Evolutionary conservation across 2,888 invertebrate genomes (phyloP).

Genomic region (Beris chalybata): DNA sequence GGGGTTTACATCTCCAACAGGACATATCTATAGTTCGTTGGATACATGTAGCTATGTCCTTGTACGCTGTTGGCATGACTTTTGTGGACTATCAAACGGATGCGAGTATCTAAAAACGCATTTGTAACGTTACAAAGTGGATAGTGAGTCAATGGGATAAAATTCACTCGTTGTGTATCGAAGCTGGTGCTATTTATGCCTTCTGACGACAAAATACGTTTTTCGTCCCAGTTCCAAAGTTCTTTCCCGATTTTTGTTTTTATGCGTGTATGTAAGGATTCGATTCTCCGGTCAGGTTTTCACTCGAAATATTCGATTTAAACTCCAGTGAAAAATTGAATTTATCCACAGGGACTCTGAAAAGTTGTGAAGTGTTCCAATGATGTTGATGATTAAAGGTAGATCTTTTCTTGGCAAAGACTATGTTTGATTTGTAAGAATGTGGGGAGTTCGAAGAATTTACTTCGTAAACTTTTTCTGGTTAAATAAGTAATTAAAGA

Average conservation of each 20-base stretch:
- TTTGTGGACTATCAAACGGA: constrained; percentile 17
- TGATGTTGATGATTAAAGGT: constrained; percentile 19
- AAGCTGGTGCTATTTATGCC: not conserved
- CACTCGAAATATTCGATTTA: not conserved
- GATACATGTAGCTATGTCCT: constrained; percentile 7
- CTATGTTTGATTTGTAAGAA: not conserved
- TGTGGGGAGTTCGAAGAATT: constrained; percentile 1
- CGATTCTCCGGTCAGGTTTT: not conserved
- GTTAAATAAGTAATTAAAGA: constrained; percentile 13
- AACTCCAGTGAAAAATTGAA: constrained; percentile 20
- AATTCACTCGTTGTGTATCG: constrained; percentile 6
- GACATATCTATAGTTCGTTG: not conserved
- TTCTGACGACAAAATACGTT: constrained; percentile 16
- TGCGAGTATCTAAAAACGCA: constrained; percentile 29
- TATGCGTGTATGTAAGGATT: not conserved
- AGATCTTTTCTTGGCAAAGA: not conserved
- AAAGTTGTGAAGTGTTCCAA: no score
- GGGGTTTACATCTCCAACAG: not conserved
- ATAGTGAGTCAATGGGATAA: constrained; percentile 10
- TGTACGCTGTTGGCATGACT: constrained; percentile 21
- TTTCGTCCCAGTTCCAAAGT: constrained; percentile 12
- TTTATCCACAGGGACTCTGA: not conserved
- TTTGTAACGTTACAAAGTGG: constrained; percentile 32
- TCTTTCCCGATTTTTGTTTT: not conserved
- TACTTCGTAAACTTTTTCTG: not conserved